Evolutionary conservation across 1,140 invertebrate species (phyloP).

Genomic region (Phymastichus coffea): DNA sequence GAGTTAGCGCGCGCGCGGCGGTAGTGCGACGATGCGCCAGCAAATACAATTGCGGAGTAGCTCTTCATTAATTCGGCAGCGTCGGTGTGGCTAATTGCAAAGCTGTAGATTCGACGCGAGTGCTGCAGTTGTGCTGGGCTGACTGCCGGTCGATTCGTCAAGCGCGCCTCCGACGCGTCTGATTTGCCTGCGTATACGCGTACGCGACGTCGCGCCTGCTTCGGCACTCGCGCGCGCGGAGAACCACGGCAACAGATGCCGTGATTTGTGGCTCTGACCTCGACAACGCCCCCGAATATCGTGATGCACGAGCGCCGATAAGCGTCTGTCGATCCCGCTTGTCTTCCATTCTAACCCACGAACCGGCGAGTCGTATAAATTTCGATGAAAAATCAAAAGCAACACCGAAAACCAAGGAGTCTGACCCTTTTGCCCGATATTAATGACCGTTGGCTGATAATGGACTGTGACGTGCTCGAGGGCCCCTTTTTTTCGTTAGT

Average conservation of each 20-base stretch:
- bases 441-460: too few relatives aligned
- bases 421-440: too few relatives aligned
- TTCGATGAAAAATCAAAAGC: too few relatives aligned
- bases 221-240: background rate
- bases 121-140: too few relatives aligned
- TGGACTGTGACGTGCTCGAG: too few relatives aligned
- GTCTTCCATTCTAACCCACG: too few relatives aligned
- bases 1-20: background rate
- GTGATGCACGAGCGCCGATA: background rate
- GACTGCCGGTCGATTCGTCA: constrained; percentile 27
- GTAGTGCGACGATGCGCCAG: background rate
- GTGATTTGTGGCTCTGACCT: constrained; percentile 30
- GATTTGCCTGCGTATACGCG: constrained; percentile 28
- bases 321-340: background rate
- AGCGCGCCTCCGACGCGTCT: constrained; percentile 24
- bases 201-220: background rate
- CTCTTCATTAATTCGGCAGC: constrained; percentile 2
- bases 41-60: background rate
- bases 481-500: too few relatives aligned
- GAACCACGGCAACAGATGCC: constrained; percentile 31
- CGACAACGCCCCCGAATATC: background rate
- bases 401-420: too few relatives aligned
- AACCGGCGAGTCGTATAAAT: background rate
- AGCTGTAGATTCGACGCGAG: constrained; percentile 28
- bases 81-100: constrained; percentile 3